Percentiles rank a stretch among this genome's conserved stretches.
Conservation (phyloP, 2,113 vertebrate species). For the Nanger granti region DNA sequence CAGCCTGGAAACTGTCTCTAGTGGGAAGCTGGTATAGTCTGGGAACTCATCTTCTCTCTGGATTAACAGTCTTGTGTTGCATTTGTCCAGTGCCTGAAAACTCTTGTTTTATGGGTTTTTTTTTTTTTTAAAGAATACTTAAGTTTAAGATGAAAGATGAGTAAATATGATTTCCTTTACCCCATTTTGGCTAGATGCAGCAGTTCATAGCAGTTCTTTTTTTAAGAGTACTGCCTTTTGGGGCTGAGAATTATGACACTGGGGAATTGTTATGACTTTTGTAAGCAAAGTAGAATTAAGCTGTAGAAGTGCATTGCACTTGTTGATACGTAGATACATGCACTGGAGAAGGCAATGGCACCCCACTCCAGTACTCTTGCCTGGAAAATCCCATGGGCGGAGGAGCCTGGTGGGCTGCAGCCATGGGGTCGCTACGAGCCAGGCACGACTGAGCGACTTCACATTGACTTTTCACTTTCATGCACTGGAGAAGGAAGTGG, state of each 20-base stretch:
- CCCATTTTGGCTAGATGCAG: not conserved
- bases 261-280: not conserved
- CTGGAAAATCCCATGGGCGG: no score
- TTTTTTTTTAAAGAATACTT: not conserved
- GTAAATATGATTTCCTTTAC: not conserved
- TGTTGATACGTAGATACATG: not conserved
- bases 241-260: not conserved
- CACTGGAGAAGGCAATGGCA: not conserved
- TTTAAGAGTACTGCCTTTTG: not conserved
- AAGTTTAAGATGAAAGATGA: not conserved
- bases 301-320: not conserved
- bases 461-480: no score
- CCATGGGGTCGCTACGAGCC: no score
- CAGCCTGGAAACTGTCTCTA: not conserved
- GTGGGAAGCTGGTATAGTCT: not conserved
- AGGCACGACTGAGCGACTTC: no score
- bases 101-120: not conserved
- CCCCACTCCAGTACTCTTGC: no score
- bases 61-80: not conserved
- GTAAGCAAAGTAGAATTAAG: not conserved
- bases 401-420: no score
- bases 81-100: not conserved
- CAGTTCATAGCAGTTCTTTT: not conserved
- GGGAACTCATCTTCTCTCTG: not conserved
- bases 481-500: no score